Base-by-base conservation (phyloP, 2,113 vertebrate species). In the Centropristis striata region DNA sequence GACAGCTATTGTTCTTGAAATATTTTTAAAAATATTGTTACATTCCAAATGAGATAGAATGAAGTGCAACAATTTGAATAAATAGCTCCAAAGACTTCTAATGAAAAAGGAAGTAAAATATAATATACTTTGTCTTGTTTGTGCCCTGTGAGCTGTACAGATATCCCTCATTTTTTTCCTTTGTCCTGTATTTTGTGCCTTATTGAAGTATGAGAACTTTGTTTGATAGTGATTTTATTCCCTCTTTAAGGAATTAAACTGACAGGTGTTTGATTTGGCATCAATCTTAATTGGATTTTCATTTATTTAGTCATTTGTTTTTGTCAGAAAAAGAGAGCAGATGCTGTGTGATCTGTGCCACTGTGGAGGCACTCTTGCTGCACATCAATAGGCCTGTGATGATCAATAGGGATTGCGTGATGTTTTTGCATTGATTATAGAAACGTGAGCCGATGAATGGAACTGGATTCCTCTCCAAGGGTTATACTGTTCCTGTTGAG, bases 391-490 rank as follows among this genome's bases (percentile, higher is more conserved):
- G 86, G 88, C 88, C 86, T 91, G 90, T 90, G 92, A 91, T 94
- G 94, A 95, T 95, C 94, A 94, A 95, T 94, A 93, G 90, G 90
- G 84, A 91, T 94, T 91, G 91, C 84, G 91, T 93, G 93, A 94
- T 94, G 91, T 91, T 94, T 95, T 92, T 88, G 91, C 93, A 95
- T 96, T 89, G 94, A 96, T 96, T 94, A 92, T 89, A 90, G 94
- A 94, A 93, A 95, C 86, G 86, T 90, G 93, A 95, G 91, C 88
- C 75, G 60, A 85, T 93, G 92, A 95, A 94, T 94, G 92, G 93
- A 93, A 93, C 88, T 69, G 81, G 92, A 93, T 91, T 91, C 85
- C 89, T 92, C 90, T 93, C 88, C 65, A 25, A 86, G 89, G 88
- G 78, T 75, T 80, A 42, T 54, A 28, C 88, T 74, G 78, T 86